These are phyloP conservation scores for Brachionus manjavacas DNA, from an alignment of 1,140 invertebrate genomes.

Conservation along the genomic window DNA sequence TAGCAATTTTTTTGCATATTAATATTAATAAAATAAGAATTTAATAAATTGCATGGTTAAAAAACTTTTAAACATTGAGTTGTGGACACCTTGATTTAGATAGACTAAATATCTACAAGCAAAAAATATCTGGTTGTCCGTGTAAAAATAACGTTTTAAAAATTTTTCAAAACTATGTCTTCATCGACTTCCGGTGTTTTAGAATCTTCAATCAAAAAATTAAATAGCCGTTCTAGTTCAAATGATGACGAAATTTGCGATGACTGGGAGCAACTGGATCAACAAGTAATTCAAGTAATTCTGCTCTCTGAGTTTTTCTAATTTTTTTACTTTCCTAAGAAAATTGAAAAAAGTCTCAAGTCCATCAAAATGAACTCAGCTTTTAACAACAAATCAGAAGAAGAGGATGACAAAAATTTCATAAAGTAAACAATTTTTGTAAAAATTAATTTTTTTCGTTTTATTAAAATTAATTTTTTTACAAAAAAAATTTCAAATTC, in stretches of 20 bases:
- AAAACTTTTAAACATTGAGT: not conserved
- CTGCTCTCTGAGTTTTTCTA: not conserved
- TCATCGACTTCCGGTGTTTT: not conserved
- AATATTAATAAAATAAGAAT: not conserved
- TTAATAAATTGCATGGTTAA: not conserved
- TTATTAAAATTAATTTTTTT: no score
- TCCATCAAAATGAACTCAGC: not conserved
- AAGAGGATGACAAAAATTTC: slow-evolving; percentile 1
- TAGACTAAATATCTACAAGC: not conserved
- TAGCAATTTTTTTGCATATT: slow-evolving; percentile 27
- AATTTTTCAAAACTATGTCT: not conserved
- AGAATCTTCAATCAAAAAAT: not conserved
- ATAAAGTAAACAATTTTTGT: not conserved
- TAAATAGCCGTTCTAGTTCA: not conserved
- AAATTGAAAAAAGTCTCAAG: slow-evolving; percentile 30
- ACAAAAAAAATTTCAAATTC: not conserved
- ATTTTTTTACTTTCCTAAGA: not conserved
- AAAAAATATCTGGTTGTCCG: not conserved
- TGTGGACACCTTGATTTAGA: not conserved
- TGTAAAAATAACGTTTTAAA: not conserved
- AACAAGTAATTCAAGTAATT: not conserved
- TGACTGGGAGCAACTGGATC: slow-evolving; percentile 41
- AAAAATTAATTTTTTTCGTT: no score
- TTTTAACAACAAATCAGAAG: not conserved
- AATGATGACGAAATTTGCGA: slow-evolving; percentile 40